Evolutionary conservation across 2,113 vertebrate species (phyloP), one percentile per base, ranked within the genome.

Genomic region (Bothrops jararaca): DNA sequence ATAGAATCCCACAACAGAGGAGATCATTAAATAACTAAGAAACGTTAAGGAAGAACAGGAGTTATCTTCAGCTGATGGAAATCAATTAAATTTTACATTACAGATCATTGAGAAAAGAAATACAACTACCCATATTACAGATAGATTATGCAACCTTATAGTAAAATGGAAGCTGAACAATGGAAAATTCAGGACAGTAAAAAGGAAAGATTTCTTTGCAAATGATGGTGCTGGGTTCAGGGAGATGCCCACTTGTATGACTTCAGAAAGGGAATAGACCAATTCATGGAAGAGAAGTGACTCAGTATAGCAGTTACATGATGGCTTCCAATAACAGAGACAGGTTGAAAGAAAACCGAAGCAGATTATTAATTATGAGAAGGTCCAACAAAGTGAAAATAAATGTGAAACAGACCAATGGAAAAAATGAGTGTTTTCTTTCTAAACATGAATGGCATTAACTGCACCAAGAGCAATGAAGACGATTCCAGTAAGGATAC

Each of bases 1-100:
- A 58, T 99, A 99, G 97, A 99, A 99, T 5, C 99, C 99, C 93
- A 99, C 98, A 0, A 99, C 98, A 0, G 99, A 99, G 1, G 99
- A 99, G 39, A 99, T 96, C 99, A 99, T 99, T 92, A 99, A 96
- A 95, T 99, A 99, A 91, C 99, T 99, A 96, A 0, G 0, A 39
- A 34, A 8, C 0, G 88, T 93, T 95, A 97, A 96, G 97, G 97
- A 97, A 95, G 92, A 95, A 88, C 64, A 42, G 48, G 5, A 2
- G 13, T 34, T 34, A 34, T 80, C 69, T 80, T 80, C 69, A 80
- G 34, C 6, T 42, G 6, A 42, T 42, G 34, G 3, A 39, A 80
- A 80, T 42, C 34, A 80, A 10, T 80, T 80, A 42, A 23, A 23
- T 80, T 39, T 80, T 80, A 22, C 39, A 34, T 42, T 80, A 80